Evolutionary conservation across 2,113 vertebrate genomes (phyloP), one percentile per base, ranked within the genome.

Genomic region (Otolemur garnettii): DNA sequence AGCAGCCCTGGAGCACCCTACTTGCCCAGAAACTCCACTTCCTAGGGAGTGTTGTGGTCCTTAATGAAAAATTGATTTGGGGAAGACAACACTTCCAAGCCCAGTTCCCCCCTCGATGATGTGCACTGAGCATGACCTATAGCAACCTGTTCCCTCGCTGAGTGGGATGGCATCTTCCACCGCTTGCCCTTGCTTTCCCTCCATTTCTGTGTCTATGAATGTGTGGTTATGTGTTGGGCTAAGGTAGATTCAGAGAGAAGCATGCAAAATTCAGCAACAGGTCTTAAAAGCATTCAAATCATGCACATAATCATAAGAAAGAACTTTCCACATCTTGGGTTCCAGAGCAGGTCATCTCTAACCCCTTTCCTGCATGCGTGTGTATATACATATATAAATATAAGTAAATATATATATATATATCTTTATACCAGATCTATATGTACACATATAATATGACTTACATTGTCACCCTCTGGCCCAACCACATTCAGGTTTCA

Each of bases 401-500:
- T 74, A 74, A 14, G 42, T 24, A 95, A 60, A 69, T 24, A 74
- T 24, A 95, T 69, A 69, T 24, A 68, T 42, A 26, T 28, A 53
- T 69, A 19, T 82, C 11, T 78, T 81, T 68, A 35, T n/a, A 45
- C 33, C 6, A 30, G 64, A 53, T 80, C 19, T 90, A 2, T 74
- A 77, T 42, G 18, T 72, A 42, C 38, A 90, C 9, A 82, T 24
- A n/a, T 35, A 78, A 1, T 74, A 59, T 19, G 83, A 71, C 26
- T 87, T 62, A 75, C 4, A 53, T 88, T 55, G 50, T 82, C 68
- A 78, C 28, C 35, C 69, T 94, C 59, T 74, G 53, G 80, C 24
- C 55, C 68, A 57, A 1, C 93, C 69, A 91, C 68, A 90, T 72
- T 87, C 77, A 78, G 55, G 90, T 79, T 53, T 92, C 62, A 53